These are phyloP conservation scores for Myrmecophaga tridactyla DNA, from an alignment of 2,113 vertebrate species.

Conservation along the genomic window DNA sequence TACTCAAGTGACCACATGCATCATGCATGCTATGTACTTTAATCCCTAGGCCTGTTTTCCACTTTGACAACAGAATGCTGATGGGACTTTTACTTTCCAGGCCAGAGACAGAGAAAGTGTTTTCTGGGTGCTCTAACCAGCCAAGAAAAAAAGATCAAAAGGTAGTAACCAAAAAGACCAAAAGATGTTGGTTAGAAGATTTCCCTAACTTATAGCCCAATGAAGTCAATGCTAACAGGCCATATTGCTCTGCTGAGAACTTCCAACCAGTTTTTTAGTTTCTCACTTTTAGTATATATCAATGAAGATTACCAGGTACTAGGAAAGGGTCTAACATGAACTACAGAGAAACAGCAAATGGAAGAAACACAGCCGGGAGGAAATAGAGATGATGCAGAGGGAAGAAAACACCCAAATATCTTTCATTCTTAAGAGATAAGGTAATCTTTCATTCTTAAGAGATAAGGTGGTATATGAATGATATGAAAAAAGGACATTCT, in stretches of 20 bases:
- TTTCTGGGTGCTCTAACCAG: no score
- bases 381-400: not conserved
- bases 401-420: conserved; percentile 37
- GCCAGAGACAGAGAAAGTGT: not conserved
- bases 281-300: conserved; percentile 33
- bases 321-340: not conserved
- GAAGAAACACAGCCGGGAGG: not conserved
- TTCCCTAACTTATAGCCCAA: not conserved
- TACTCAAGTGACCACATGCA: not conserved
- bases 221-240: not conserved
- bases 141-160: conserved; percentile 39
- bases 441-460: conserved; percentile 43
- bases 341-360: not conserved
- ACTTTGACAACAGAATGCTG: not conserved
- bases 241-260: not conserved
- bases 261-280: not conserved
- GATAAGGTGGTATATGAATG: not conserved
- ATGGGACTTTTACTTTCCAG: not conserved
- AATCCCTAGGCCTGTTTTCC: not conserved
- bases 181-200: no score
- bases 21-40: not conserved
- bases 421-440: conserved; percentile 47
- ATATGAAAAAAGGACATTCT: conserved; percentile 19
- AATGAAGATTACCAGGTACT: not conserved
- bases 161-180: no score